These are phyloP conservation scores for Scaptomyza pallida DNA, from an alignment of 1,140 invertebrate genomes.

Conservation along the genomic window DNA sequence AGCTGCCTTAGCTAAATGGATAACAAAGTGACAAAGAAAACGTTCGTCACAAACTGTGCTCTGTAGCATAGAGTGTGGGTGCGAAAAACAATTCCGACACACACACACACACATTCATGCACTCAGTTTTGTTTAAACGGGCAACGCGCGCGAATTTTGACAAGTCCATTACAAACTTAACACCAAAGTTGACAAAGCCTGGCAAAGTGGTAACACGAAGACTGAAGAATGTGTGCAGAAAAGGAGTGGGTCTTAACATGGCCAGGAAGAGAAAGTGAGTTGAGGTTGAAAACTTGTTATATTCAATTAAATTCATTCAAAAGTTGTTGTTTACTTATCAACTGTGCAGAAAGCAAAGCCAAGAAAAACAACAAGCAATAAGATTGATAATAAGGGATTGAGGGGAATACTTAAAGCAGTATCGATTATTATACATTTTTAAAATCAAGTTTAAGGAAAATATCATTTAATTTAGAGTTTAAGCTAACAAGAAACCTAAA, in stretches of 20 bases:
- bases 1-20: not conserved
- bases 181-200: conserved; percentile 20
- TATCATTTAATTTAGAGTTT: no score
- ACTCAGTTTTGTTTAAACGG: conserved; percentile 47
- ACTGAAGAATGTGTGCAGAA: no score
- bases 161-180: conserved; percentile 50
- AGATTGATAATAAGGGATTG: no score
- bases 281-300: not conserved
- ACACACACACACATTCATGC: conserved; percentile 2
- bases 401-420: no score
- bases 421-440: no score
- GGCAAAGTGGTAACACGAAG: not conserved
- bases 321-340: not conserved
- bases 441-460: no score
- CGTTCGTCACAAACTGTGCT: conserved; percentile 8
- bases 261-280: not conserved
- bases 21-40: conserved; percentile 28
- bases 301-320: not conserved
- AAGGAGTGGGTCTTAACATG: not conserved
- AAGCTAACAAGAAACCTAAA: no score
- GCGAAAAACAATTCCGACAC: conserved; percentile 28
- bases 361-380: not conserved
- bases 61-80: conserved; percentile 12
- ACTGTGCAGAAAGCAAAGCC: not conserved
- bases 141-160: conserved; percentile 46